Evolutionary conservation across 1,140 invertebrate genomes (phyloP).

Genomic region (Aleiodes sp.): DNA sequence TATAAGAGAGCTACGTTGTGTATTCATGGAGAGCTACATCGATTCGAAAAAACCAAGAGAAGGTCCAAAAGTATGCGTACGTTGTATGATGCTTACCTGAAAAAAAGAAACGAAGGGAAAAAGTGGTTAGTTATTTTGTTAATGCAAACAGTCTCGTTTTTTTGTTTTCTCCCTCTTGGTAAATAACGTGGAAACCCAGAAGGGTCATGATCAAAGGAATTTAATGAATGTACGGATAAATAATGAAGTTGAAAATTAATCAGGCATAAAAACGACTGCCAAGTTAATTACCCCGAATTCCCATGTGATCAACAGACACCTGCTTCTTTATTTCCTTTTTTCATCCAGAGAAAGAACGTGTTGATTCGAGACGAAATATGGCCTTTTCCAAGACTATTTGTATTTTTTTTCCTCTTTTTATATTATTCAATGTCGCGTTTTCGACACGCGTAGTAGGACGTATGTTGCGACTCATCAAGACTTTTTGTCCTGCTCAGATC

Average conservation of each 20-base stretch:
- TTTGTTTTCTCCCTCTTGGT: not conserved
- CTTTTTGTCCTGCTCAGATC: too few relatives aligned
- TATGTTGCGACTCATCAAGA: too few relatives aligned
- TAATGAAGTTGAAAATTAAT: conserved; percentile 10
- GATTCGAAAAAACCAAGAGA: conserved; percentile 13
- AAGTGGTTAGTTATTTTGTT: conserved; percentile 38
- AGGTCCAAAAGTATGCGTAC: not conserved
- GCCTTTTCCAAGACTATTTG: too few relatives aligned
- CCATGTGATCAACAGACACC: too few relatives aligned
- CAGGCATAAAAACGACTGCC: conserved; percentile 20
- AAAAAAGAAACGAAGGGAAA: conserved; percentile 46
- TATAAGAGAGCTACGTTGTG: conserved; percentile 40
- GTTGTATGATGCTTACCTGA: conserved; percentile 52
- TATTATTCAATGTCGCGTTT: too few relatives aligned
- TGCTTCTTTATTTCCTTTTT: too few relatives aligned
- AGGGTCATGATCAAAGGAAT: conserved; percentile 22
- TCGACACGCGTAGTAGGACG: too few relatives aligned
- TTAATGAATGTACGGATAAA: conserved; percentile 10
- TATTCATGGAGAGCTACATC: conserved; percentile 35
- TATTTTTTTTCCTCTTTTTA: too few relatives aligned
- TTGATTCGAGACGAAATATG: too few relatives aligned
- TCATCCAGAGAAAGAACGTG: too few relatives aligned
- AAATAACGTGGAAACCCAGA: conserved; percentile 20
- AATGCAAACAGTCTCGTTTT: conserved; percentile 12
- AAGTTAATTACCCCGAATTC: conserved; percentile 19